Conservation (phyloP, 2,888 invertebrate species). For the Cordylochernes scorpioides region DNA sequence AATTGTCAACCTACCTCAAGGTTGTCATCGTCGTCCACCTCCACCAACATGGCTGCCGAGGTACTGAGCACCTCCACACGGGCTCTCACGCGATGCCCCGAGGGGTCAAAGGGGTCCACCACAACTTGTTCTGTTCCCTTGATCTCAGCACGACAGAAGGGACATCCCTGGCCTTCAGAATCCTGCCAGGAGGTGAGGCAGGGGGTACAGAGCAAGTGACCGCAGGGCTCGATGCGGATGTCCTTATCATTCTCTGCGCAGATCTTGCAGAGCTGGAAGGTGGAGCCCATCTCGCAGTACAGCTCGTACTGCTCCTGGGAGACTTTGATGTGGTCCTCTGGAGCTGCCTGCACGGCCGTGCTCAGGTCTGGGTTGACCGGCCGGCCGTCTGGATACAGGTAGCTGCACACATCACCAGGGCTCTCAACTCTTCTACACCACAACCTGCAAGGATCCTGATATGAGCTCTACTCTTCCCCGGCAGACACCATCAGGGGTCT, state of each 20-base stretch:
- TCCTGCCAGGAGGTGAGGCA: slow-evolving; percentile 97
- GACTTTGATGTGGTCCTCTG: slow-evolving; percentile 89
- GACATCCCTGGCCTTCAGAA: slow-evolving; percentile 64
- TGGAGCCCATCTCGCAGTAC: slow-evolving; percentile 99
- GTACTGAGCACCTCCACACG: slow-evolving; percentile 10
- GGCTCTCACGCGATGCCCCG: slow-evolving; percentile 12
- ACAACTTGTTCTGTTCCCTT: slow-evolving; percentile 96
- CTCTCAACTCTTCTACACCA: no score
- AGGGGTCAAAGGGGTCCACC: slow-evolving; percentile 59
- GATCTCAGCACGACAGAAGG: slow-evolving; percentile 95
- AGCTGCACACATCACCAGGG: no score
- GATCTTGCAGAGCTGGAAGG: slow-evolving; percentile 97
- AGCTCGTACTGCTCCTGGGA: slow-evolving; percentile 97
- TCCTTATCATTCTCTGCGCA: slow-evolving; percentile 99
- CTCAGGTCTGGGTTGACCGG: slow-evolving; percentile 82
- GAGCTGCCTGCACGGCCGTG: slow-evolving; percentile 78
- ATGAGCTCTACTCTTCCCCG: no score
- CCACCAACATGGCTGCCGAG: slow-evolving; percentile 9
- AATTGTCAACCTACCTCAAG: slow-evolving; percentile 8
- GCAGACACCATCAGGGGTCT: no score
- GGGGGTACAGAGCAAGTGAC: slow-evolving; percentile 86
- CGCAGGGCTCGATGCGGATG: slow-evolving; percentile 93
- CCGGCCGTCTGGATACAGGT: slow-evolving; percentile 86
- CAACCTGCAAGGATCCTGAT: no score
- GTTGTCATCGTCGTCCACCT: slow-evolving; percentile 14